Base-by-base conservation (phyloP, 2,113 vertebrate genomes). In the Melierax canorus region DNA sequence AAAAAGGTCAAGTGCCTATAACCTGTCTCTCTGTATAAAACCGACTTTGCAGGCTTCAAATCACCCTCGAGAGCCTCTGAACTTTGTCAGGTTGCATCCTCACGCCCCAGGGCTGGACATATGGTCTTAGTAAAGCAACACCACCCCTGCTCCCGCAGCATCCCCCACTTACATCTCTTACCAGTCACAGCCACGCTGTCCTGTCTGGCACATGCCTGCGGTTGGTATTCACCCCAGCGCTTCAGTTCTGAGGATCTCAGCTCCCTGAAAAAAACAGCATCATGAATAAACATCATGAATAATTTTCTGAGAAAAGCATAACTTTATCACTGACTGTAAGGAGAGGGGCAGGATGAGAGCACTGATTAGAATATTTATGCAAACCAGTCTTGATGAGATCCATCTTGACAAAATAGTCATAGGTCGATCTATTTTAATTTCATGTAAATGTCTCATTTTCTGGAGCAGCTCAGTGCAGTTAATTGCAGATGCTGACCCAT, bases 221-320 rank as follows among this genome's bases (percentile, higher is more conserved):
- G 19, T 38, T 77, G 79, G 79, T 20, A 43, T 86, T 75, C 64
- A 53, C 59, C 20, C 10, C 0, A 0, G 13, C 2, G 21, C 64
- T 64, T 19, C 43, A 11, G 68, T 18, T 51, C 59, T 2, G 2
- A 34, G 89, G 84, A 84, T 74, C 64, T 10, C 64, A 59, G 6
- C 29, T 89, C 69, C 53, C 69, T 10, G 60, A 9, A 43, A 73
- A 46, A 74, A 34, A 1, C 55, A 68, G 11, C 62, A 29, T 68
- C 74, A 86, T 92, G 93, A 95, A 95, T 94, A 96, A 94, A 91
- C 87, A 90, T 79, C 39, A n/a, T 3, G 62, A 89, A 79, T 89
- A 67, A 91, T 87, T 94, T 81, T 64, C 72, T 7, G 55, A 82
- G 93, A 3, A 64, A 78, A 82, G 85, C 84, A 21, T 36, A 64